Evolutionary conservation across 1,140 invertebrate species (phyloP).

Genomic region (Sycobia sp.): DNA sequence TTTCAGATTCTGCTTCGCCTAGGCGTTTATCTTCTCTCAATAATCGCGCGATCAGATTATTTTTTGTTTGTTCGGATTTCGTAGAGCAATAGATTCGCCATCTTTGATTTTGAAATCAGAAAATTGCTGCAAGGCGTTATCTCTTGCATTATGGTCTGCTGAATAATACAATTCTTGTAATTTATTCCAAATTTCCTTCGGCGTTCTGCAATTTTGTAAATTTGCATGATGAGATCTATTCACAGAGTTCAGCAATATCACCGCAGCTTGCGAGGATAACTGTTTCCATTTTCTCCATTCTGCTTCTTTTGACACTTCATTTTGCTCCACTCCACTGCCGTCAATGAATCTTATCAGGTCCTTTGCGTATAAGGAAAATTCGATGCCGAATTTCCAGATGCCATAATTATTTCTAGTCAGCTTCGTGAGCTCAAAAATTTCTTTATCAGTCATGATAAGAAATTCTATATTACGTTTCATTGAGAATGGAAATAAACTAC

Average conservation of each 20-base stretch:
- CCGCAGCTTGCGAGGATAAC: neutral
- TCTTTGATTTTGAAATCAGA: slow-evolving; percentile 8
- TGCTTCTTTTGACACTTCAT: neutral
- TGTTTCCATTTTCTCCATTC: neutral
- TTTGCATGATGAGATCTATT: neutral
- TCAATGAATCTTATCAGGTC: neutral
- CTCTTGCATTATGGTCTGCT: neutral
- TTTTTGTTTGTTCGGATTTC: slow-evolving; percentile 7
- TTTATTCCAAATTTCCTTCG: slow-evolving; percentile 24
- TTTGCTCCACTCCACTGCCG: neutral
- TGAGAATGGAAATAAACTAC: no score
- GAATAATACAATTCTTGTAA: slow-evolving; percentile 1
- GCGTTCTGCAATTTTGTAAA: slow-evolving; percentile 15
- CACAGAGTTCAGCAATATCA: slow-evolving; percentile 6
- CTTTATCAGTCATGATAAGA: neutral
- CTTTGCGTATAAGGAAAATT: slow-evolving; percentile 2
- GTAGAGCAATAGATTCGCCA: neutral
- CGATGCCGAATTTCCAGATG: slow-evolving; percentile 15
- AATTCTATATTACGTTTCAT: no score
- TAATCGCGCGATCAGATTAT: slow-evolving; percentile 12
- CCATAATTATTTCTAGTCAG: slow-evolving; percentile 13
- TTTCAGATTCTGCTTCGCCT: no score
- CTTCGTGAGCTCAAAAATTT: slow-evolving; percentile 18
- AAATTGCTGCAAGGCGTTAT: slow-evolving; percentile 18
- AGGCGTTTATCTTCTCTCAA: slow-evolving; percentile 19